Base-by-base conservation (phyloP, 2,888 invertebrate species). In the Lasioglossum lativentre region DNA sequence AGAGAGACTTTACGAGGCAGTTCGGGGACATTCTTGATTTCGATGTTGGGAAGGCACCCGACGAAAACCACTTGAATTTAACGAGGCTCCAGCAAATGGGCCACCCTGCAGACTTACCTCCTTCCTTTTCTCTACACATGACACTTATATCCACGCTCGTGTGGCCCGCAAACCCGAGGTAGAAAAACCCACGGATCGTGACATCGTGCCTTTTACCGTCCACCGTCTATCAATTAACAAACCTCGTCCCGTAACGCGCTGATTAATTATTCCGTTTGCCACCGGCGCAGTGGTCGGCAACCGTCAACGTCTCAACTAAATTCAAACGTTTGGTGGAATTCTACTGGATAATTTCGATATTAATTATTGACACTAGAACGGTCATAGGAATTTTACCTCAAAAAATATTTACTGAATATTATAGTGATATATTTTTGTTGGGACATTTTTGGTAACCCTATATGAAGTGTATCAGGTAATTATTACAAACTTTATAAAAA, bases 11-110 rank as follows among this genome's bases (percentile, higher is more conserved):
- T 93, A 94, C 91, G 93, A 94, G 90, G 92, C 89, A 92, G 93
- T 93, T 93, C 91, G 92, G 91, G 92, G 92, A 93, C 92, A 94
- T 94, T 93, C 94, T 92, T 93, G 94, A 93, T 94, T 94, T 92
- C 92, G 90, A 92, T 91, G 93, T 89, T 86, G 87, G 86, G 89
- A 92, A 91, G 90, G 89, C 89, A 90, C 88, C 90, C 90, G 89
- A 92, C 91, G 91, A 92, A 91, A 90, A 92, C 91, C 93, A 93
- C 92, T 94, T 92, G 93, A 93, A 91, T 93, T 93, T 93, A 93
- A 93, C 92, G 93, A 93, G 92, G 92, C 86, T 89, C 88, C 91
- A 86, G 90, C 91, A 92, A 93, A 93, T 90, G 92, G 93, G 92
- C 93, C 92, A 93, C 92, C 93, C 93, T 92, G 91, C 88, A 88